A percentile compares a stretch with the other conserved stretches of the same genome.
phyloP scores from a whole-genome alignment of 2,888 invertebrate genomes.

The Opisthograptis luteolata region DNA sequence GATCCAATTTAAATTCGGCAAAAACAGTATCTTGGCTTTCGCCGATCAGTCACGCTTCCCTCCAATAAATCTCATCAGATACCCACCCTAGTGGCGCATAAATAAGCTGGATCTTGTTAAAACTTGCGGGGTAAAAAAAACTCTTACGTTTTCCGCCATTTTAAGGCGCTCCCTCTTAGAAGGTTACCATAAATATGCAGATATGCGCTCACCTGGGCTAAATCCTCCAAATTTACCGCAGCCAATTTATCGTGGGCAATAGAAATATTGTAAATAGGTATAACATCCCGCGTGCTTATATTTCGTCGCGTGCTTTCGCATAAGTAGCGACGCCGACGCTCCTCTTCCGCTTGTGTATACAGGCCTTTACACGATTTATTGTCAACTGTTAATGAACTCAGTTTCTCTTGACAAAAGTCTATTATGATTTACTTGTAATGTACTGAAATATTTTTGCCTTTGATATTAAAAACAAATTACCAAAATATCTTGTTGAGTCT shows the following conservation, averaged over 20 bases:
- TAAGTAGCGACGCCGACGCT: slow-evolving; percentile 61
- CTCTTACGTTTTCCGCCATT: slow-evolving; percentile 74
- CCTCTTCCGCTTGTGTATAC: slow-evolving; percentile 64
- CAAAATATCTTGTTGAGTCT: no score
- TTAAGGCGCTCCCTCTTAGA: slow-evolving; percentile 77
- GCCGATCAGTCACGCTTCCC: slow-evolving; percentile 78
- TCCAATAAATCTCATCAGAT: slow-evolving; percentile 70
- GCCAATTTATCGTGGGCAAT: slow-evolving; percentile 76
- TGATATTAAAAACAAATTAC: no score
- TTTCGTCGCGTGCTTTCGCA: slow-evolving; percentile 75
- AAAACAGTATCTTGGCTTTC: slow-evolving; percentile 44
- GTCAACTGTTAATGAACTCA: slow-evolving; percentile 59
- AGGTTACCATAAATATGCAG: slow-evolving; percentile 82
- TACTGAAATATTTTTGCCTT: no score
- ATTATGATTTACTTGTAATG: slow-evolving; percentile 6
- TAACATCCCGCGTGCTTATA: slow-evolving; percentile 67
- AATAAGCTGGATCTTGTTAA: slow-evolving; percentile 83
- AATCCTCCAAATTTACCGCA: slow-evolving; percentile 76
- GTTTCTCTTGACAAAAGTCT: slow-evolving; percentile 26
- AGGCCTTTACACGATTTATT: slow-evolving; percentile 66
- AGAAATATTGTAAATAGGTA: slow-evolving; percentile 80
- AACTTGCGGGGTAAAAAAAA: slow-evolving; percentile 73
- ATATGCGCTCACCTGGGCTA: slow-evolving; percentile 81
- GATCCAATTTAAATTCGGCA: slow-evolving; percentile 29
- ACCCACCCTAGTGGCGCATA: slow-evolving; percentile 75